These are phyloP conservation scores for Hydractinia symbiolongicarpus DNA, from an alignment of 30 jellyfish, hydroid and myxozoan species.

Conservation along the genomic window DNA sequence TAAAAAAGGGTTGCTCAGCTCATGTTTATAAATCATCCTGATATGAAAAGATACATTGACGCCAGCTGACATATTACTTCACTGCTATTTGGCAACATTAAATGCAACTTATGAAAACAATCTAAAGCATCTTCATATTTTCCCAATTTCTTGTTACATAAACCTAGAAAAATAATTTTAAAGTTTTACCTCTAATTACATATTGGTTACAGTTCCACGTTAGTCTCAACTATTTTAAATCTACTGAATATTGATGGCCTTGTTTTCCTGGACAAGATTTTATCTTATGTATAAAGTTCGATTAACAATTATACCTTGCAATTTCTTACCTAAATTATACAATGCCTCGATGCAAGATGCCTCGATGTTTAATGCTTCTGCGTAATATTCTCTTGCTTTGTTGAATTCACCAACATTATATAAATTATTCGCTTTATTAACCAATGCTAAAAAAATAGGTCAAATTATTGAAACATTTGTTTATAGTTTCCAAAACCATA, in stretches of 20 bases:
- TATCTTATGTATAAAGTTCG: neutral
- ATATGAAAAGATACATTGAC: conserved; percentile 64
- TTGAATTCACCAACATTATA: conserved; percentile 45
- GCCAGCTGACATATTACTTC: conserved; percentile 89
- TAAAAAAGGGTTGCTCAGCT: too few species aligned
- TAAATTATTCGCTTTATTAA: conserved; percentile 82
- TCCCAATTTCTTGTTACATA: conserved; percentile 61
- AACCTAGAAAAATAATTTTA: conserved; percentile 45
- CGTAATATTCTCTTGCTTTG: conserved; percentile 68
- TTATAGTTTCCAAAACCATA: too few species aligned
- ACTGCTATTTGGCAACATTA: conserved; percentile 68
- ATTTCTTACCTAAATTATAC: conserved; percentile 66
- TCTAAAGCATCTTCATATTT: conserved; percentile 83
- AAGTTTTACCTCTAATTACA: too few species aligned
- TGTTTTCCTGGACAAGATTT: neutral
- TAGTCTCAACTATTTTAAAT: too few species aligned
- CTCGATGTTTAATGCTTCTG: conserved; percentile 84
- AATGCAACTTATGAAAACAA: conserved; percentile 88
- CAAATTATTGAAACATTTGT: neutral
- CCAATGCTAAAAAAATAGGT: conserved; percentile 52
- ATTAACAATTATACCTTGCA: neutral
- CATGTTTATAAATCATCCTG: too few species aligned
- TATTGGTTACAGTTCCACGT: too few species aligned
- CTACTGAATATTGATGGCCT: neutral
- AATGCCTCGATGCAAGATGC: conserved; percentile 98